phyloP scores from a whole-genome alignment of 2,888 invertebrate species.

The Linnaemya tessellans region DNA sequence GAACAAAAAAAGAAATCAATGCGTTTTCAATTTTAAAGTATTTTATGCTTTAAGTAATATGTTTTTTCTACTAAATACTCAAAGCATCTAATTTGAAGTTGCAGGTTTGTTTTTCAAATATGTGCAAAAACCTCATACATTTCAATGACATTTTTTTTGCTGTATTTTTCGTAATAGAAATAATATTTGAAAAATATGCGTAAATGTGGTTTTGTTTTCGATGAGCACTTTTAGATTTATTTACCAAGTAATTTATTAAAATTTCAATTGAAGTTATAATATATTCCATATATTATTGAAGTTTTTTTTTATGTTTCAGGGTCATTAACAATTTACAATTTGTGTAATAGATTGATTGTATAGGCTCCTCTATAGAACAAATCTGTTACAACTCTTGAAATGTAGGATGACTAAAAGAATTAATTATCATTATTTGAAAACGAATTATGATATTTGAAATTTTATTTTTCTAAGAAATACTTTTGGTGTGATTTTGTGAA shows the following conservation, averaged over 20 bases:
- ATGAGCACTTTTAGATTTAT: constrained; percentile 1
- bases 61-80: neutral
- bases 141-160: constrained; percentile 61
- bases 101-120: constrained; percentile 10
- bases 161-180: constrained; percentile 18
- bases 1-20: constrained; percentile 15
- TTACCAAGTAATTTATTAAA: constrained; percentile 19
- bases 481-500: neutral
- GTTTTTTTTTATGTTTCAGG: neutral
- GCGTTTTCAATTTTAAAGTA: constrained; percentile 21
- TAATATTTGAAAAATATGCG: constrained; percentile 45
- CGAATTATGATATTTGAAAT: neutral
- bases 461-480: neutral
- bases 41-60: constrained; percentile 29
- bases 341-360: neutral
- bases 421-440: neutral
- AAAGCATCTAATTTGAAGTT: neutral
- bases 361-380: neutral
- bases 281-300: neutral
- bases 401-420: neutral
- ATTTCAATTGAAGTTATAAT: neutral
- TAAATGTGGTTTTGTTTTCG: constrained; percentile 50
- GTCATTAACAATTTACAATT: constrained; percentile 3
- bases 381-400: neutral
- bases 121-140: constrained; percentile 44